Percentiles rank a stretch among this genome's conserved stretches.
Evolutionary conservation across 2,797 vertebrate genomes (phyloP).

Genomic region (Mareca strepera): DNA sequence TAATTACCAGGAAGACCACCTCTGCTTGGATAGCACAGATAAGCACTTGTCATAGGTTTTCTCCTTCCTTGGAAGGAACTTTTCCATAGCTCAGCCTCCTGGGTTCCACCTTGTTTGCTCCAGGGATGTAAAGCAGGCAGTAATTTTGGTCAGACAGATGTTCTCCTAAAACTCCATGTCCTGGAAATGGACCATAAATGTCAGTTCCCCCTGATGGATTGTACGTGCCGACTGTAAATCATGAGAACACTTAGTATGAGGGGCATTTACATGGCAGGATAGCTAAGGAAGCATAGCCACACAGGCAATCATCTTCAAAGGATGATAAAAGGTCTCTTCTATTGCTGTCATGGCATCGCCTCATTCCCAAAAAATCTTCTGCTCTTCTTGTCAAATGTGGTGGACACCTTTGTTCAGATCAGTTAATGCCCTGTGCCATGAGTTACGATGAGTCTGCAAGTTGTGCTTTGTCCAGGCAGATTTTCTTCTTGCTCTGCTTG

Average conservation of each 20-base stretch:
- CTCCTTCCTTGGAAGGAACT: background rate
- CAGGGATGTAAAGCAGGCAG: background rate
- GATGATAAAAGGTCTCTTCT: background rate
- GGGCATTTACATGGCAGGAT: background rate
- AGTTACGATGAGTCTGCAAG: background rate
- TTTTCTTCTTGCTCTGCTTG: background rate
- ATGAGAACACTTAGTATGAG: background rate
- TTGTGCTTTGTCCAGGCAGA: background rate
- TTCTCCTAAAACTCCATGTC: background rate
- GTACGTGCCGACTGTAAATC: background rate
- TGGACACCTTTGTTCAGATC: background rate
- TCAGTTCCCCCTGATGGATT: background rate
- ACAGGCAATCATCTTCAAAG: background rate
- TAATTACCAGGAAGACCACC: background rate
- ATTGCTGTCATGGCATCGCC: background rate
- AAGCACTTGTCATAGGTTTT: background rate
- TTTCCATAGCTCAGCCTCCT: background rate
- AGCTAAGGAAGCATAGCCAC: background rate
- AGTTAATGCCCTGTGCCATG: background rate
- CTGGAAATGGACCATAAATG: background rate
- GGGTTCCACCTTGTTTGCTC: background rate
- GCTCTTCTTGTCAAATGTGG: background rate
- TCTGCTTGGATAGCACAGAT: background rate
- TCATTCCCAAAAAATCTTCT: background rate
- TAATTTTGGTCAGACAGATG: background rate